Percentiles rank a stretch among this genome's conserved stretches.
Conservation (phyloP, 1,140 invertebrate genomes). For the Phymastichus coffea region DNA sequence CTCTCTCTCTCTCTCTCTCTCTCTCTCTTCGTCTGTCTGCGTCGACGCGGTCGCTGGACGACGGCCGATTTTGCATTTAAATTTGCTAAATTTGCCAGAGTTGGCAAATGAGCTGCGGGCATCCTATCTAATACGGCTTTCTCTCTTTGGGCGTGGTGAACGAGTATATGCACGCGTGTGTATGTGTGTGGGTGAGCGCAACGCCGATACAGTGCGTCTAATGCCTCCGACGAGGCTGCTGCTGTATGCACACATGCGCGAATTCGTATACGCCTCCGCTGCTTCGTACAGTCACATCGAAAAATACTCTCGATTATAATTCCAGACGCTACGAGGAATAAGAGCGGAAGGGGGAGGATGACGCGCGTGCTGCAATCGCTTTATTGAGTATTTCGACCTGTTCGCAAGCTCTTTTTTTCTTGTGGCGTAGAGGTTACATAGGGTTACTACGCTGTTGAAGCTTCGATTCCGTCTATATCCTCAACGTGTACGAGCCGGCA, state of each 20-base stretch:
- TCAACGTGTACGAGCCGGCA: too few relatives aligned
- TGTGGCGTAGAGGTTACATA: too few relatives aligned
- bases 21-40: slow-evolving; percentile 19
- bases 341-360: slow-evolving; percentile 13
- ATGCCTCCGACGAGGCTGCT: slow-evolving; percentile 42
- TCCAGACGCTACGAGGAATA: background rate
- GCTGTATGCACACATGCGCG: background rate
- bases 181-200: slow-evolving; percentile 31
- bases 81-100: slow-evolving; percentile 55
- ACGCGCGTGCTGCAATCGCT: slow-evolving; percentile 7
- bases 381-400: slow-evolving; percentile 16
- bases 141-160: background rate
- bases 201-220: slow-evolving; percentile 44
- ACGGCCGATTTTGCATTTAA: slow-evolving; percentile 55
- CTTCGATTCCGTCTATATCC: too few relatives aligned
- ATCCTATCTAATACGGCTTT: slow-evolving; percentile 45
- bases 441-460: too few relatives aligned
- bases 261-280: background rate
- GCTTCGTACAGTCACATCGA: slow-evolving; percentile 34
- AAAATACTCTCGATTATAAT: slow-evolving; percentile 24
- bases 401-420: too few relatives aligned
- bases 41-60: too few relatives aligned
- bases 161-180: background rate
- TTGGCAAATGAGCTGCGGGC: slow-evolving; percentile 55
- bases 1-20: slow-evolving; percentile 21